Percentiles rank a stretch among this genome's conserved stretches.
phyloP scores from a whole-genome alignment of 2,888 invertebrate species.

The Thyatira batis region DNA sequence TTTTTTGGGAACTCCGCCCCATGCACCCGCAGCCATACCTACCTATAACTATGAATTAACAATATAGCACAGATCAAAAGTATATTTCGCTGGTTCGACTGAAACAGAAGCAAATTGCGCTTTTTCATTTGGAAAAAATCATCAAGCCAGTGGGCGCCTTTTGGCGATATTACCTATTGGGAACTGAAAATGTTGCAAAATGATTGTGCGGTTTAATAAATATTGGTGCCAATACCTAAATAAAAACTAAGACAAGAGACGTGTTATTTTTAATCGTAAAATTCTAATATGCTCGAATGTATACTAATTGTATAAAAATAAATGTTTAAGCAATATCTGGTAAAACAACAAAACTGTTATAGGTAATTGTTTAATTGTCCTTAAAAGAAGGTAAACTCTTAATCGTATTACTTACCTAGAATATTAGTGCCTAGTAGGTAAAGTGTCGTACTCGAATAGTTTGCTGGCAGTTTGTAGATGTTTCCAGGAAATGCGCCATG shows the following conservation, averaged over 20 bases:
- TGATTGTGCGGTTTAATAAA: background rate
- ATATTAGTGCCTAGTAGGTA: too few species aligned
- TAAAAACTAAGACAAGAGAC: background rate
- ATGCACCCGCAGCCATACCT: slow-evolving; percentile 56
- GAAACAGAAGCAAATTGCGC: slow-evolving; percentile 63
- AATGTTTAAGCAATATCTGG: too few species aligned
- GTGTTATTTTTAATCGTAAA: background rate
- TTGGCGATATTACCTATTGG: slow-evolving; percentile 16
- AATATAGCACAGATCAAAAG: slow-evolving; percentile 46
- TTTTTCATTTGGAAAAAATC: slow-evolving; percentile 58
- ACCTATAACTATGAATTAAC: slow-evolving; percentile 53
- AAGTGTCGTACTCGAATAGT: too few species aligned
- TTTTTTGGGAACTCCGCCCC: slow-evolving; percentile 55
- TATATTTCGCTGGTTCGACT: slow-evolving; percentile 62
- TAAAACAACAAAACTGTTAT: too few species aligned
- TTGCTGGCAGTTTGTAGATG: too few species aligned
- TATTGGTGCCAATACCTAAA: background rate
- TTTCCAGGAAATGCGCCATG: too few species aligned
- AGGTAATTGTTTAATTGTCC: too few species aligned
- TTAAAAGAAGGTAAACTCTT: too few species aligned
- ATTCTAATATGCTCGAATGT: too few species aligned
- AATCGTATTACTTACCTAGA: too few species aligned
- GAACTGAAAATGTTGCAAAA: slow-evolving; percentile 7
- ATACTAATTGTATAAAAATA: too few species aligned
- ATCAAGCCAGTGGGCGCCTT: slow-evolving; percentile 16